Evolutionary conservation across 2,888 invertebrate genomes (phyloP).

Genomic region (Phymatocera aterrima): DNA sequence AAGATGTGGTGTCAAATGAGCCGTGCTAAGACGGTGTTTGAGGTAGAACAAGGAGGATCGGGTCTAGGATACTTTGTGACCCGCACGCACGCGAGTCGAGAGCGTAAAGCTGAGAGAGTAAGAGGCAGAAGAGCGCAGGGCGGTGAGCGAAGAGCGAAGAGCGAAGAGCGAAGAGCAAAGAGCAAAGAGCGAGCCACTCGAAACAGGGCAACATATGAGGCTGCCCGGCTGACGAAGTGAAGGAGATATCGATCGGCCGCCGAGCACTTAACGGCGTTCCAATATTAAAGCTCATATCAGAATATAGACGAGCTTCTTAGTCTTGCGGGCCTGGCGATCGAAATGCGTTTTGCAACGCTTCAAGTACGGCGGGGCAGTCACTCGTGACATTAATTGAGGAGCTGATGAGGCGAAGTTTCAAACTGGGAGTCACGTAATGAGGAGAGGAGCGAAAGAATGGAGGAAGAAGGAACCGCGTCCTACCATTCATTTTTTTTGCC

Average conservation of each 20-base stretch:
- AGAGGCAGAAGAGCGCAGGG: neutral
- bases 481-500: neutral
- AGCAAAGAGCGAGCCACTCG: slow-evolving; percentile 16
- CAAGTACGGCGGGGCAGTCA: neutral
- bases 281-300: slow-evolving; percentile 48
- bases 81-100: slow-evolving; percentile 21
- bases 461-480: neutral
- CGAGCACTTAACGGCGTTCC: slow-evolving; percentile 47
- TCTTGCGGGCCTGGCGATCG: slow-evolving; percentile 19
- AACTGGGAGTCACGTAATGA: neutral
- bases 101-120: slow-evolving; percentile 20
- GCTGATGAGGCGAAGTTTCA: slow-evolving; percentile 4
- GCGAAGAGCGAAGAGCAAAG: slow-evolving; percentile 2
- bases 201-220: slow-evolving; percentile 39
- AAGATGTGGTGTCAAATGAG: slow-evolving; percentile 37
- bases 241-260: slow-evolving; percentile 44
- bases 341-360: slow-evolving; percentile 3
- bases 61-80: slow-evolving; percentile 4
- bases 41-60: neutral
- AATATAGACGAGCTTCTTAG: slow-evolving; percentile 46
- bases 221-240: slow-evolving; percentile 34
- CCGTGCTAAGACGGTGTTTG: slow-evolving; percentile 18
- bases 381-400: slow-evolving; percentile 27
- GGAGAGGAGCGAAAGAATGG: neutral
- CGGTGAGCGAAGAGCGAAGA: slow-evolving; percentile 1